Evolutionary conservation across 2,113 vertebrate species (phyloP).

Genomic region (Stictonetta naevosa): DNA sequence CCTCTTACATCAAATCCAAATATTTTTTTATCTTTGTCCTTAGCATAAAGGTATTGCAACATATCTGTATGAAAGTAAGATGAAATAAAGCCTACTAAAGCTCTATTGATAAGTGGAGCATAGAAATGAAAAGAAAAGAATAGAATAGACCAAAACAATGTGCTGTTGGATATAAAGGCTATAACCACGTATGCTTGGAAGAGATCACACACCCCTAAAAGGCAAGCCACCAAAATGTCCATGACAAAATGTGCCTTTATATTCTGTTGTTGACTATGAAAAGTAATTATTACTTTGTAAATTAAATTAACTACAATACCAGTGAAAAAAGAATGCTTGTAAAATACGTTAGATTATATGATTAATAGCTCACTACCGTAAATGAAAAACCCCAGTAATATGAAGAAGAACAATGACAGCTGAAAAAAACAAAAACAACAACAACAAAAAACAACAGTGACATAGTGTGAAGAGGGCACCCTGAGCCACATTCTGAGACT

Average conservation of each 20-base stretch:
- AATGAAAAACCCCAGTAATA: neutral
- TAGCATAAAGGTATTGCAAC: neutral
- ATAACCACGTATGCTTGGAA: neutral
- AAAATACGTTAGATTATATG: neutral
- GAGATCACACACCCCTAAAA: neutral
- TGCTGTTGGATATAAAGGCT: neutral
- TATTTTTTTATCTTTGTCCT: neutral
- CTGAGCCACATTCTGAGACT: neutral
- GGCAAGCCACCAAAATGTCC: neutral
- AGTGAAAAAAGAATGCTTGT: neutral
- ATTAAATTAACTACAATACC: neutral
- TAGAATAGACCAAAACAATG: neutral
- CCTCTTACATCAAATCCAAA: neutral
- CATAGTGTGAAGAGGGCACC: rapidly evolving
- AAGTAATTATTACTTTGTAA: neutral
- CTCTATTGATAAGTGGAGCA: neutral
- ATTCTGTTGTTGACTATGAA: neutral
- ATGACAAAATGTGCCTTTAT: neutral
- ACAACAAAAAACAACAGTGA: neutral
- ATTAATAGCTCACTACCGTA: neutral
- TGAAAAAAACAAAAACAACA: no score
- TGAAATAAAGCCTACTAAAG: neutral
- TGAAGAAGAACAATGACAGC: neutral
- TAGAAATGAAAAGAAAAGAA: neutral
- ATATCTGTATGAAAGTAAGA: neutral